phyloP scores from a whole-genome alignment of 2,888 invertebrate genomes.

The Taphrorychus bicolor region DNA sequence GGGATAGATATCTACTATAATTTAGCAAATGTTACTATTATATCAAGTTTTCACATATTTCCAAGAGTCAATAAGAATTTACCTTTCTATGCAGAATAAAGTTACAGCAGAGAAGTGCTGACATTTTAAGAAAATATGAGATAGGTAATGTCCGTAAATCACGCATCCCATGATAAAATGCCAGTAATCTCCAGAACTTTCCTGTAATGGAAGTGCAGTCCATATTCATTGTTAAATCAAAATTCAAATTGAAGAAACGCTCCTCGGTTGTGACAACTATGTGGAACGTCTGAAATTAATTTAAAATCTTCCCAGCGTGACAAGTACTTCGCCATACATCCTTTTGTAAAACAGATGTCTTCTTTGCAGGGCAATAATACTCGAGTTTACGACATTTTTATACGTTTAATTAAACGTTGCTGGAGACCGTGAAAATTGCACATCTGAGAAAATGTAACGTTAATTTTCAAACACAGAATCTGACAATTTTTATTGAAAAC shows the following conservation, averaged over 20 bases:
- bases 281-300: neutral
- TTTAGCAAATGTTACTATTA: no score
- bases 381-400: neutral
- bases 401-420: no score
- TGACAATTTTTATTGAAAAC: no score
- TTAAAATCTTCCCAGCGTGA: neutral
- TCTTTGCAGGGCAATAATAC: neutral
- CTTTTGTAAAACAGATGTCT: neutral
- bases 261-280: neutral
- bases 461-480: no score
- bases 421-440: no score
- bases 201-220: slow-evolving; percentile 4
- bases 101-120: slow-evolving; percentile 8
- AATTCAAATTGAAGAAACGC: neutral
- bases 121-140: slow-evolving; percentile 9
- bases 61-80: neutral
- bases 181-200: slow-evolving; percentile 6
- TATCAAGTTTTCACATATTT: neutral
- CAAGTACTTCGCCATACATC: neutral
- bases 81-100: slow-evolving; percentile 3
- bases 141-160: slow-evolving; percentile 2
- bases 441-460: no score
- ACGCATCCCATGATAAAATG: slow-evolving; percentile 8
- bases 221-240: slow-evolving; percentile 7
- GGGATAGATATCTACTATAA: neutral